Base-by-base conservation (phyloP, 2,113 vertebrate species). In the Lichenostomus cassidix region DNA sequence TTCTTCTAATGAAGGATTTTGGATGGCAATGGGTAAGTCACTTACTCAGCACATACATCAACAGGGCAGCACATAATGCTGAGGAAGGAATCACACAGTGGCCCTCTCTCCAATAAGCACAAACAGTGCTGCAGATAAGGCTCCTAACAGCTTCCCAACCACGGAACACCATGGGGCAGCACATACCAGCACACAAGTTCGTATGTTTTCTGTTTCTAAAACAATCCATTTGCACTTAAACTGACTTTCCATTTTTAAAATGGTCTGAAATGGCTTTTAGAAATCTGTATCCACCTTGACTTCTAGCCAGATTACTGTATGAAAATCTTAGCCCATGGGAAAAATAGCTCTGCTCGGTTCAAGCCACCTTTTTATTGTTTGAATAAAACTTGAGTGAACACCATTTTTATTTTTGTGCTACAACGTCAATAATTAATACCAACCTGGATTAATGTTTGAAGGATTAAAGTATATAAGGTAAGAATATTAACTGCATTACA, bases 71-170 rank as follows among this genome's bases (percentile, higher is more conserved):
- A 55, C 7, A 3, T 5, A 52, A 64, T 2, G 13, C 63, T 35
- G 41, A 75, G 41, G 64, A 74, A 50, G 18, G 35, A 69, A 52
- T 50, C 19, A 33, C 33, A 39, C 31, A 49, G 31, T 0, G 6
- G 28, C 37, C 53, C 31, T 37, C 20, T n/a, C n/a, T 60, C n/a
- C 39, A 55, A 4, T 1, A 0, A 1, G 0, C 55, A 58, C 35
- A 63, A 37, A 44, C 2, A 69, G 16, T 17, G 37, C 31, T 50
- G 55, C 18, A 64, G 23, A 31, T 16, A 49, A 56, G 5, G 22
- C 7, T 76, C 37, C 56, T 49, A 39, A 39, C 15, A 52, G 46
- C 27, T 58, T 42, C 64, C 42, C 47, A 69, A 67, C 5, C 9
- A 3, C 8, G 9, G 39, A 86, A 64, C 14, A 76, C 33, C 16